Conservation (phyloP, 2,113 vertebrate species). For the Donacobius atricapilla region DNA sequence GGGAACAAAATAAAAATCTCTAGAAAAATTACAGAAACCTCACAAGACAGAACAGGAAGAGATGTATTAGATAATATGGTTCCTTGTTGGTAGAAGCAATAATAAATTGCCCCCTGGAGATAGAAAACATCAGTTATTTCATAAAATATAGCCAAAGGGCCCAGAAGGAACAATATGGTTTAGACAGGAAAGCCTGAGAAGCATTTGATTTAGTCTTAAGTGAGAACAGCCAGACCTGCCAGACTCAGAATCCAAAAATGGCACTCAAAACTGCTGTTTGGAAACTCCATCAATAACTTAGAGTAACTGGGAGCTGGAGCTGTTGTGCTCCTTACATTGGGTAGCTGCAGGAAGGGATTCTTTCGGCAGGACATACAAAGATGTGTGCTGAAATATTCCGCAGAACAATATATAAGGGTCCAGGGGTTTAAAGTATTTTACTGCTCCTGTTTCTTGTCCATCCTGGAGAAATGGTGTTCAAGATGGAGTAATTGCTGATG, state of each 20-base stretch:
- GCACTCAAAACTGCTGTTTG: not conserved
- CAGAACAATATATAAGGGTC: rapidly evolving
- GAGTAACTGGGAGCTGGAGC: not conserved
- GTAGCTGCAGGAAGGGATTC: not conserved
- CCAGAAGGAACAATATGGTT: not conserved
- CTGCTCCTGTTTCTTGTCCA: not conserved
- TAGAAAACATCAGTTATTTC: not conserved
- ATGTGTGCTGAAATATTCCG: not conserved
- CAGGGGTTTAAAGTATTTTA: not conserved
- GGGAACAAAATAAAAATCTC: not conserved
- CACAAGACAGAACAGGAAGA: not conserved
- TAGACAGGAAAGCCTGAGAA: not conserved
- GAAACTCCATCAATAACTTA: not conserved
- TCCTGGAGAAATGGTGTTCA: not conserved
- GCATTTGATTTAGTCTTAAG: not conserved
- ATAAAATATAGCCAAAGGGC: slow-evolving; percentile 25
- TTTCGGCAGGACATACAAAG: not conserved
- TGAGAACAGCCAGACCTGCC: not conserved
- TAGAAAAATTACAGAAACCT: not conserved
- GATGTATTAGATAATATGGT: not conserved
- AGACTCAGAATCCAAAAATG: not conserved
- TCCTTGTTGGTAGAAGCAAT: not conserved
- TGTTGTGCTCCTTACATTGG: not conserved
- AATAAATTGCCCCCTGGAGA: slow-evolving; percentile 7
- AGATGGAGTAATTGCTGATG: not conserved